Evolutionary conservation across 2,888 invertebrate species (phyloP), one percentile per base, ranked within the genome.

Genomic region (Acleris holmiana): DNA sequence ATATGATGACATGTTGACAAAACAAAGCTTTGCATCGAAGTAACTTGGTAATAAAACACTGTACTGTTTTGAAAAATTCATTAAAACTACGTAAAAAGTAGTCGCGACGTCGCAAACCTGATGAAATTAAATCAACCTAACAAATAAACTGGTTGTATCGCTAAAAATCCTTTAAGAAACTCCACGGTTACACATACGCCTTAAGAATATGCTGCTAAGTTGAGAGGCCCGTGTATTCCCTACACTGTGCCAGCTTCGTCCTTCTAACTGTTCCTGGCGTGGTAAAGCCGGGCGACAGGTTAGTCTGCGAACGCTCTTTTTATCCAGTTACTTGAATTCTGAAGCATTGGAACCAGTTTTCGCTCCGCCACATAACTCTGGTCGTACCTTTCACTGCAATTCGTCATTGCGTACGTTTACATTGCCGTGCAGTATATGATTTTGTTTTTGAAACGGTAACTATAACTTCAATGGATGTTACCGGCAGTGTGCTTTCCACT

Each of bases 271-370:
- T 67, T 68, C 67, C 51, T 53, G 60, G 67, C 62, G 56, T 51
- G 67, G 68, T 75, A 70, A 73, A 71, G 71, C 76, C 76, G 74
- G 75, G 69, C 82, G 85, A 89, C 90, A 89, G 91, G 90, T 90
- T 89, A 86, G 83, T 86, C 85, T 88, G 83, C 80, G 80, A 80
- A 78, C 82, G 80, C 83, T 88, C 89, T 91, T 91, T 90, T 90
- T 89, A 86, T 91, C 89, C 90, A 88, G 87, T 89, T 86, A 89
- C 90, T 88, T 88, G 85, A 89, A 90, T 90, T 90, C 90, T 91
- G 88, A 88, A 82, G 88, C 85, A 83, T 82, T 83, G 87, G 81
- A 91, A 91, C 91, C 91, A 86, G 91, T 91, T 91, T 83, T 73
- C 47, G 80, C 80, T 76, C 81, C 79, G 84, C 82, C 84, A 86